Evolutionary conservation across 2,797 vertebrate genomes (phyloP).

Genomic region (Myripristis jacobus): DNA sequence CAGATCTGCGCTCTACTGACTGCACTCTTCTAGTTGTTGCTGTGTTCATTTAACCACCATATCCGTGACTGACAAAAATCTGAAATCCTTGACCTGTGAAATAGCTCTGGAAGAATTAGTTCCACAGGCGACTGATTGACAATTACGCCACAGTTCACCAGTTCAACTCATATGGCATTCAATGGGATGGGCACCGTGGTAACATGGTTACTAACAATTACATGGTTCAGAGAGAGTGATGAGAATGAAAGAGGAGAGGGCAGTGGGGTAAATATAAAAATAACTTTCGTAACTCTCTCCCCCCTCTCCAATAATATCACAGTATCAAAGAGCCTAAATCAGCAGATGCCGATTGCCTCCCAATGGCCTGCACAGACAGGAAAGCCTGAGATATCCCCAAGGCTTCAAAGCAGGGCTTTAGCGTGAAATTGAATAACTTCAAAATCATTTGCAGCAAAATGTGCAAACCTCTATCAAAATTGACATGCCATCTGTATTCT

Average conservation of each 20-base stretch:
- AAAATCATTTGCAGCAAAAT: conserved; percentile 44
- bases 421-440: conserved; percentile 64
- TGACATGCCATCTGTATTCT: conserved; percentile 58
- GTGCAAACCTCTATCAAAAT: conserved; percentile 38
- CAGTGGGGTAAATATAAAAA: conserved; percentile 15
- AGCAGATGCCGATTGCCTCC: conserved; percentile 22
- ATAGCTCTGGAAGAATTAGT: conserved; percentile 40
- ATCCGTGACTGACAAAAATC: conserved; percentile 66
- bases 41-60: conserved; percentile 54
- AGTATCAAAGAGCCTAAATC: conserved; percentile 27
- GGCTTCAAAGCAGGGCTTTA: conserved; percentile 32
- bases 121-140: conserved; percentile 65
- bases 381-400: background rate
- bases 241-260: conserved; percentile 17
- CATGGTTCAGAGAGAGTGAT: conserved; percentile 7
- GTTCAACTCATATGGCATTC: conserved; percentile 35
- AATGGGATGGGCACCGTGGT: conserved; percentile 7
- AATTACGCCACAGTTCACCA: conserved; percentile 43
- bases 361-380: background rate
- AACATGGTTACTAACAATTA: conserved; percentile 32
- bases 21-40: too few relatives aligned
- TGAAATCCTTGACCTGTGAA: conserved; percentile 35
- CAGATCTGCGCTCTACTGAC: too few relatives aligned
- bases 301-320: conserved; percentile 11
- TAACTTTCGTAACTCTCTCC: background rate